Base-by-base conservation (phyloP, 2,113 vertebrate genomes). In the Camelus dromedarius region DNA sequence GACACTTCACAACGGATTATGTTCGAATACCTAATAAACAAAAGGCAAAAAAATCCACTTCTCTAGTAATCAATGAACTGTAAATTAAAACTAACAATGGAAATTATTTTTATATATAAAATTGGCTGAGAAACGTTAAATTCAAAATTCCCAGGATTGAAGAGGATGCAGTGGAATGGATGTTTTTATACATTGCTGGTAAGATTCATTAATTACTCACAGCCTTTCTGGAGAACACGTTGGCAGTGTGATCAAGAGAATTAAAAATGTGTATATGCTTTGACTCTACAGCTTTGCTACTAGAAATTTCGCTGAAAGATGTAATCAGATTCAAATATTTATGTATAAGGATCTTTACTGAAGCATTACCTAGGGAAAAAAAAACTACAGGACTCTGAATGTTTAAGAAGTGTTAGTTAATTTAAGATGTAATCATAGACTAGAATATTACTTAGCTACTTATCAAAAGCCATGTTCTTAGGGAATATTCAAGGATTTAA, bases 31-130 rank as follows among this genome's bases (percentile, higher is more conserved):
- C 81, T 67, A 88, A 88, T 89, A 92, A 95, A 93, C 38, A 80
- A 93, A 96, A 96, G 67, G 30, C 56, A 81, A 89, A 96, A 96
- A 93, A 83, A 67, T 77, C 73, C 89, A 77, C 93, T 85, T 85
- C 2, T 28, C 84, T 80, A 62, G 20, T 70, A 93, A 79, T 92
- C 42, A 89, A 89, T 93, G 79, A 96, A 79, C 50, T 93, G 46
- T 82, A 94, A 96, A 89, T 96, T 96, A 79, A 95, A 89, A 56
- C 56, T 92, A 75, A 84, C 77, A 96, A 88, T 82, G 35, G 20
- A 93, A 97, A 91, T 93, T 85, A 77, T 89, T 86, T 90, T 64
- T 70, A 64, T 10, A 3, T 88, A 79, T 76, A 56, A 86, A 93
- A 92, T 83, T 93, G 46, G 46, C 66, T 92, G 90, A 92, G 87